phyloP scores from a whole-genome alignment of 1,140 invertebrate genomes.

The Drosophila tani region DNA sequence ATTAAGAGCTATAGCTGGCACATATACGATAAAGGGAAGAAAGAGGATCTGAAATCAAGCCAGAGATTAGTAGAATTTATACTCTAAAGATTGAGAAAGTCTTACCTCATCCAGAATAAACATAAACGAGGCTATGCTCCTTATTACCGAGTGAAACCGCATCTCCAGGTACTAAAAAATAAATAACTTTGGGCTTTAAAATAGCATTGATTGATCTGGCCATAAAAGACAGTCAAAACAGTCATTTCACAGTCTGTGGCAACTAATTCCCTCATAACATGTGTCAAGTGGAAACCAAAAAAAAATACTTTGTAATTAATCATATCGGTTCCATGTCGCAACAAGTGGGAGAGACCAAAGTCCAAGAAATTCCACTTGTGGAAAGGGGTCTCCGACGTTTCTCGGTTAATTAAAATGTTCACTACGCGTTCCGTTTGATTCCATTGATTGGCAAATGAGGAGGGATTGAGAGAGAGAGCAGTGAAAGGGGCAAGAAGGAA shows the following conservation, averaged over 20 bases:
- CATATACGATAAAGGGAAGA: slow-evolving; percentile 95
- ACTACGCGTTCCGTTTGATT: slow-evolving; percentile 6
- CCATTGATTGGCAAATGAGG: slow-evolving; percentile 23
- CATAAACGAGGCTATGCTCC: slow-evolving; percentile 89
- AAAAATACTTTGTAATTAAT: slow-evolving; percentile 64
- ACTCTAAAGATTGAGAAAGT: not conserved
- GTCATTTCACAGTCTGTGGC: not conserved
- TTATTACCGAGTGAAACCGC: slow-evolving; percentile 88
- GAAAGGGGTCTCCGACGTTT: slow-evolving; percentile 22
- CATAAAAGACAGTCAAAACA: not conserved
- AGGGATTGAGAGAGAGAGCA: too few species aligned
- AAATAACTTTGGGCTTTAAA: not conserved
- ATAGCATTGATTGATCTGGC: not conserved
- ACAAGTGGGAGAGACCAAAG: slow-evolving; percentile 58
- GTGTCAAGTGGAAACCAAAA: slow-evolving; percentile 50
- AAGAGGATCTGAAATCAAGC: slow-evolving; percentile 91
- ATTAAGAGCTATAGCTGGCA: slow-evolving; percentile 95
- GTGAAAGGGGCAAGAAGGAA: not conserved
- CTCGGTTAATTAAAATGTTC: slow-evolving; percentile 48
- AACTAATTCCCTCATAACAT: slow-evolving; percentile 6
- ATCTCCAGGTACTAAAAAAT: slow-evolving; percentile 90
- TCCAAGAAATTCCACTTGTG: slow-evolving; percentile 54
- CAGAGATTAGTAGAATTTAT: not conserved
- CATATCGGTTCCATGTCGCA: slow-evolving; percentile 26
- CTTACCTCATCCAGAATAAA: slow-evolving; percentile 90